Evolutionary conservation across 1,140 invertebrate species (phyloP), one percentile per base, ranked within the genome.

Genomic region (Monomorium pharaonis): DNA sequence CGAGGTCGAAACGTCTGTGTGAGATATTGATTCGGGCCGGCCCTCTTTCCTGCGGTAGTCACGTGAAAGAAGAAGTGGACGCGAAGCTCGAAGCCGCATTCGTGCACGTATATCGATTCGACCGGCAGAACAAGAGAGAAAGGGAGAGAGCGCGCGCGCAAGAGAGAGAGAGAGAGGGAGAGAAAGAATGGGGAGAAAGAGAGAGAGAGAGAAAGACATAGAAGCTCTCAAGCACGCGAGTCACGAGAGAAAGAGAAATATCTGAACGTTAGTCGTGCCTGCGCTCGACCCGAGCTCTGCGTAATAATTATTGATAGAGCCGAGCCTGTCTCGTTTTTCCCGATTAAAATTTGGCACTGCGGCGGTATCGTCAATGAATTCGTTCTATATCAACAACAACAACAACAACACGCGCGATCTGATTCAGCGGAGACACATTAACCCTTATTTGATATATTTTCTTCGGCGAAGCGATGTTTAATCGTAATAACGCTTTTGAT

Each of bases 41-140:
- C 89, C 89, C 88, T 90, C 89, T 90, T 90, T 90, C 88, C 89
- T 88, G 89, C 89, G 89, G 89, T 84, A 90, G 89, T 90, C 89
- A 90, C 89, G 89, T 90, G 89, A 90, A 90, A 90, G 89, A 90
- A 90, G 89, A 90, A 90, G 89, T 90, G 89, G 89, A 90, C 89
- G n/a, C n/a, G 89, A 88, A 85, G 88, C 89, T 89, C 83, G 89
- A 90, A 90, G 89, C 89, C 89, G 89, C 89, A 90, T 90, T 90
- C 89, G 89, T 90, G 89, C 89, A 90, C 89, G 89, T 90, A 86
- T 90, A 90, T 90, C 89, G 89, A 90, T 90, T 90, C 83, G 84
- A 90, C 83, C 84, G 86, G 85, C 65, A 77, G 74, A 80, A 60
- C 44, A 16, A 75, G 33, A 83, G 88, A 69, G 24, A 24, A 78